Percentiles rank a stretch among this genome's conserved stretches.
Evolutionary conservation across 2,797 vertebrate genomes (phyloP).

Genomic region (Bufotes viridis): DNA sequence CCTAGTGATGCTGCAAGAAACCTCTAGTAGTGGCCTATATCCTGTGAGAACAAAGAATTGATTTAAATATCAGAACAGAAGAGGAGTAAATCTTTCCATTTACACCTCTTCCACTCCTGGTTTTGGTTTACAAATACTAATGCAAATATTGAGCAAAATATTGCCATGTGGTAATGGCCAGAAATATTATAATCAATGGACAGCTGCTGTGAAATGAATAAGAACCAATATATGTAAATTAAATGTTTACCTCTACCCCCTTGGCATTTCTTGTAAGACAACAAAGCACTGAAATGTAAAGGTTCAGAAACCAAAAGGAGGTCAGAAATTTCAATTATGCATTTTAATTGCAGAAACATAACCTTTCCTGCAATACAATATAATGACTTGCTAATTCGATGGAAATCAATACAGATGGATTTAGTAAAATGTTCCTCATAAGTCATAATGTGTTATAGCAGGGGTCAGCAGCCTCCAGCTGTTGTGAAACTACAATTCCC

Average conservation of each 20-base stretch:
- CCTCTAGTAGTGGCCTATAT: no score
- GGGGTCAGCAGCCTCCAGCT: no score
- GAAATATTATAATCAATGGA: not conserved
- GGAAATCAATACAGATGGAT: slow-evolving; percentile 24
- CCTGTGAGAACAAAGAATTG: no score
- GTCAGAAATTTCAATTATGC: slow-evolving; percentile 31
- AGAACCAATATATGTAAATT: no score
- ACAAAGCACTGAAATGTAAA: not conserved
- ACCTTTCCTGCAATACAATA: slow-evolving; percentile 7
- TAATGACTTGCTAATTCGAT: slow-evolving; percentile 30
- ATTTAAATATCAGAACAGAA: no score
- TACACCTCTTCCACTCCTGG: no score
- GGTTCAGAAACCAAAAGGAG: slow-evolving; percentile 21
- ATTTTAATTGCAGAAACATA: not conserved
- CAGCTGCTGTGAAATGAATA: not conserved
- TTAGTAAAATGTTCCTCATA: slow-evolving; percentile 3
- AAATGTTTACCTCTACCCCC: not conserved
- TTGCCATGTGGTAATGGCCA: not conserved
- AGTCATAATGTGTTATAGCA: no score
- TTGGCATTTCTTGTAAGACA: not conserved
- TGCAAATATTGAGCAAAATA: not conserved
- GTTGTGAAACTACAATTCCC: no score
- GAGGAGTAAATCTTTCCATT: no score
- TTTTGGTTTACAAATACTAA: no score
- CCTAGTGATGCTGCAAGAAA: no score